phyloP scores from a whole-genome alignment of 2,888 invertebrate genomes.

The Pomacea canaliculata region DNA sequence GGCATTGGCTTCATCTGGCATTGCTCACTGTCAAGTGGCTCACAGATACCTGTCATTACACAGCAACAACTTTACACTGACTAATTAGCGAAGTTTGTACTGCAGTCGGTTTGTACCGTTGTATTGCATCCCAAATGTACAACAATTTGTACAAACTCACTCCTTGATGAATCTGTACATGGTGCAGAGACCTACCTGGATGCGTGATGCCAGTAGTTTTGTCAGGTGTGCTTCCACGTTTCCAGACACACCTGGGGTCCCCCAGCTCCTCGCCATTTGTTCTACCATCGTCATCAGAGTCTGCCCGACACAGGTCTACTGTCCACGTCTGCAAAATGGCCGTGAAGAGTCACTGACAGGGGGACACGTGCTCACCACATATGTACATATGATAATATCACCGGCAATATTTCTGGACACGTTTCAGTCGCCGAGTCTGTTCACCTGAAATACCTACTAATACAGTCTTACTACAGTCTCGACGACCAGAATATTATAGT shows the following conservation, averaged over 20 bases:
- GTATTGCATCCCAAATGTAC: too few relatives aligned
- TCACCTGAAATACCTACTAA: too few relatives aligned
- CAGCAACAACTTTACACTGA: too few relatives aligned
- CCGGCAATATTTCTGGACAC: too few relatives aligned
- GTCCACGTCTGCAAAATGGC: neutral
- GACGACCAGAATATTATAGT: too few relatives aligned
- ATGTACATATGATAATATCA: neutral
- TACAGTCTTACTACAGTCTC: too few relatives aligned
- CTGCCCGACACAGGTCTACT: neutral
- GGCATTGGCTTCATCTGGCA: neutral
- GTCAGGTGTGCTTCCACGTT: neutral
- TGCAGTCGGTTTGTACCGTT: too few relatives aligned
- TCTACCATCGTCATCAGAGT: slow-evolving; percentile 10
- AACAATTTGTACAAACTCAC: too few relatives aligned
- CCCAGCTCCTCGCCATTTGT: slow-evolving; percentile 11
- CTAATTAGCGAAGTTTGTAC: too few relatives aligned
- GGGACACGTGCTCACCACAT: neutral
- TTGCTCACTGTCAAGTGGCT: slow-evolving; percentile 1
- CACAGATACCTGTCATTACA: slow-evolving; percentile 6
- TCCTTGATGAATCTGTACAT: too few relatives aligned
- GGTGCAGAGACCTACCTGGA: neutral
- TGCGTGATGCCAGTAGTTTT: neutral
- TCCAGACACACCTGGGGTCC: slow-evolving; percentile 5
- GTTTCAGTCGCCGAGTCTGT: too few relatives aligned
- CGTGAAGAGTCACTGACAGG: neutral